Base-by-base conservation (phyloP, 2,113 vertebrate species). In the Anguilla rostrata region DNA sequence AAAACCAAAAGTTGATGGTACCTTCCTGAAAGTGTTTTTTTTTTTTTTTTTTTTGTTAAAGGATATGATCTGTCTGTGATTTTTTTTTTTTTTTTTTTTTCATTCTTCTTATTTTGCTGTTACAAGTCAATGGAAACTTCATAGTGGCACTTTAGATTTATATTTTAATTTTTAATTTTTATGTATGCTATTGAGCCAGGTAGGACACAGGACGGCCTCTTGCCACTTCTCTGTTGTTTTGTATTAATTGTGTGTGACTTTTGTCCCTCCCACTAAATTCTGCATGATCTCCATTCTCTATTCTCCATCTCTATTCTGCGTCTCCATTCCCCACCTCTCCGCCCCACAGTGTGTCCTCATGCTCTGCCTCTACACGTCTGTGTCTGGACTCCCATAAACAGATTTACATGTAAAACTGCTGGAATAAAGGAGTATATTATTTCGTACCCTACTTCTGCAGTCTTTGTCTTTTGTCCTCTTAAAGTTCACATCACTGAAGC, bases 371-470 rank as follows among this genome's bases (percentile, higher is more conserved):
- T 85, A 83, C 84, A 82, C 86, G 85, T 85, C 83, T 90, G 66
- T 85, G 41, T 86, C 87, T 53, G 78, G 81, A 81, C 56, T 66
- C 40, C 85, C 87, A 75, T 83, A 86, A 88, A 88, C 86, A 78
- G 91, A 92, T 91, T 87, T 93, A 91, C 94, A 93, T 94, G 92
- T 94, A 92, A 92, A 34, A 93, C 93, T 92, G 93, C 92, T 95
- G 95, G 91, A 96, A 94, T 95, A 96, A 96, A 96, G 88, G 86
- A 94, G 85, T 92, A 89, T 94, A 91, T 94, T 94, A 93, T 95
- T 95, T 95, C 93, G 92, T 94, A 94, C 85, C 90, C 91, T 87
- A 87, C 82, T 60, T 87, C 66, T 41, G 56, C 90, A 56, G 84
- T 88, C 57, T 87, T 39, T 39, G 71, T 86, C 46, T 81, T 43